Percentiles rank a stretch among this genome's conserved stretches.
Evolutionary conservation across 2,797 vertebrate genomes (phyloP).

Genomic region (Siniperca obscura): DNA sequence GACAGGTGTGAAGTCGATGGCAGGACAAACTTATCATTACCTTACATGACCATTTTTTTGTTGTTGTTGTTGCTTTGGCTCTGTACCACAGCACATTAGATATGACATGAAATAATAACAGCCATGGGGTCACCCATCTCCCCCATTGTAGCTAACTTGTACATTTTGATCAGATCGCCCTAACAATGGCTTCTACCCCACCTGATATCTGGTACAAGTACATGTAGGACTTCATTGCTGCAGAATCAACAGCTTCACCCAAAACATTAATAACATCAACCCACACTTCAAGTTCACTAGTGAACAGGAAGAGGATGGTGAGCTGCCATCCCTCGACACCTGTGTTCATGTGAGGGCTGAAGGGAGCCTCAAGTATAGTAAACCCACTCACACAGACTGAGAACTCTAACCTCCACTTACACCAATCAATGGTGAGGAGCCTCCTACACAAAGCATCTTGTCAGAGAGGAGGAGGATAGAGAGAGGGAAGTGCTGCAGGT

Average conservation of each 20-base stretch:
- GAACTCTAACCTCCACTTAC: neutral
- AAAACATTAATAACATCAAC: neutral
- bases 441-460: neutral
- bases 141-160: neutral
- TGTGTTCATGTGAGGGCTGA: neutral
- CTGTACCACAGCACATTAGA: neutral
- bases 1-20: neutral
- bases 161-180: neutral
- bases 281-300: neutral
- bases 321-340: neutral
- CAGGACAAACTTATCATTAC: conserved; percentile 4
- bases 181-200: neutral
- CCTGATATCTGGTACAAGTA: neutral
- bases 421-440: neutral
- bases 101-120: neutral
- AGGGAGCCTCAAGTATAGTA: neutral
- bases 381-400: neutral
- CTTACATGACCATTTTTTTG: neutral
- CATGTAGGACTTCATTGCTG: neutral
- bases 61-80: neutral
- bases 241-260: neutral
- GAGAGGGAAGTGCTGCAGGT: neutral
- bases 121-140: neutral
- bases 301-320: neutral
- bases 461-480: neutral